Base-by-base conservation (phyloP, 1,140 invertebrate species). In the Macrotrachela quadricornifera region DNA sequence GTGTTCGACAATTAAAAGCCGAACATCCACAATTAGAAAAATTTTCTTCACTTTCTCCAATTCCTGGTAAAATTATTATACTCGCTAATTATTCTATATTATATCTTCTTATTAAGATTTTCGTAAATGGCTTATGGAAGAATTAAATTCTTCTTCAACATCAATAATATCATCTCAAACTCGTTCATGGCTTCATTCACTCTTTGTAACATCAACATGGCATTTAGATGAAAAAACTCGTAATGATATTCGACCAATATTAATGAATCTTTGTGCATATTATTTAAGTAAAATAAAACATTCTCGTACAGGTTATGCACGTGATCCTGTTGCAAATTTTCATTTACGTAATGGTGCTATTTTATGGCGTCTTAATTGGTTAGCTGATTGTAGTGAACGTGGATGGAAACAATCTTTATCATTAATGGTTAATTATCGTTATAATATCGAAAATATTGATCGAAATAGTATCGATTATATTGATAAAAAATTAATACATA, bases 381-480 rank as follows among this genome's bases (percentile, higher is more conserved):
- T 75, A 57, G 79, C 77, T 17, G 80, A 83, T 69, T 67, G 70
- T 37, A 76, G 78, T 9, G 73, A 75, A 3, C 66, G 78, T 55
- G 80, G 80, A 46, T 62, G 81, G 9, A 71, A 66, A 18, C 77
- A 79, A 58, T 81, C 79, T 42, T 82, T 77, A 68, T 79, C 79
- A 13, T 74, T 83, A 45, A 83, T 83, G 81, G 78, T 82, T 3
- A 83, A 83, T 60, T 83, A 82, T 65, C 76, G 80, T 69, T 81
- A 70, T 40, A 47, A 48, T 43, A 42, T 53, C 45, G 13, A 59
- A 54, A 56, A 51, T 44, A 56, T 49, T 30, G 50, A 54, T 56
- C 46, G 48, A 40, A 53, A 55, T 51, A 58, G 52, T 57, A 48
- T 53, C 10, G 16, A 54, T 48, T 41, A 52, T 50, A 30, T 30